phyloP scores from a whole-genome alignment of 2,797 vertebrate species.

The Helicolenus hilgendorfi region DNA sequence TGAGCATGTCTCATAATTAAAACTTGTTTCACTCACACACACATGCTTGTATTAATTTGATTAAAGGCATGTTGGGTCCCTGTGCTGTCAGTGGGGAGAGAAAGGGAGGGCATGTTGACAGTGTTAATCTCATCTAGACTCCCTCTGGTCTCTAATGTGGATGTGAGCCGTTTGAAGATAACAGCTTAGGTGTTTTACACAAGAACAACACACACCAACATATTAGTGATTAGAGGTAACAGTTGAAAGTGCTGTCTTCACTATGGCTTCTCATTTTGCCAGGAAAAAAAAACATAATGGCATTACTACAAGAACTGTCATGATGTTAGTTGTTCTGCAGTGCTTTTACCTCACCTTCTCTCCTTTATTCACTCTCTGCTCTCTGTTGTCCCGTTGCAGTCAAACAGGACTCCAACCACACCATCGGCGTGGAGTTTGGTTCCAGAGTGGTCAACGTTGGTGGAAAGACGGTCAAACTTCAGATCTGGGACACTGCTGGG shows the following conservation, averaged over 20 bases:
- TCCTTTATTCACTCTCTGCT: not conserved
- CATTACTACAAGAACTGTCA: not conserved
- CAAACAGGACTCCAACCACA: slow-evolving; percentile 98
- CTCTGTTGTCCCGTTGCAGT: slow-evolving; percentile 82
- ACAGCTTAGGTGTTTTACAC: slow-evolving; percentile 18
- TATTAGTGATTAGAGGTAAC: slow-evolving; percentile 5
- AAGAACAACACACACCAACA: slow-evolving; percentile 8
- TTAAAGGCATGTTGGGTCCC: slow-evolving; percentile 12
- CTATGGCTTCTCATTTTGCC: not conserved
- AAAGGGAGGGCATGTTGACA: not conserved
- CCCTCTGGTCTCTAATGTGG: slow-evolving; percentile 11
- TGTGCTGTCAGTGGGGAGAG: slow-evolving; percentile 19
- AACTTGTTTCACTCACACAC: not conserved
- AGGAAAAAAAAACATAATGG: not conserved
- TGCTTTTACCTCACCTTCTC: not conserved
- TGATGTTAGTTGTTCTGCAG: not conserved
- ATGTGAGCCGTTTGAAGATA: slow-evolving; percentile 29
- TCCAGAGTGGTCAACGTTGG: slow-evolving; percentile 95
- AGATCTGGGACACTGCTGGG: slow-evolving; percentile 97
- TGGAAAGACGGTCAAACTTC: slow-evolving; percentile 96
- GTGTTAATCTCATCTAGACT: slow-evolving; percentile 32
- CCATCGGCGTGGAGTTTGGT: slow-evolving; percentile 97
- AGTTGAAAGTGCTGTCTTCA: not conserved
- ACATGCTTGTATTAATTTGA: slow-evolving; percentile 14
- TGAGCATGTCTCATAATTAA: not conserved